A percentile compares a stretch with the other conserved stretches of the same genome.
phyloP scores from a whole-genome alignment of 1,140 invertebrate genomes.

The Anastrepha ludens region DNA sequence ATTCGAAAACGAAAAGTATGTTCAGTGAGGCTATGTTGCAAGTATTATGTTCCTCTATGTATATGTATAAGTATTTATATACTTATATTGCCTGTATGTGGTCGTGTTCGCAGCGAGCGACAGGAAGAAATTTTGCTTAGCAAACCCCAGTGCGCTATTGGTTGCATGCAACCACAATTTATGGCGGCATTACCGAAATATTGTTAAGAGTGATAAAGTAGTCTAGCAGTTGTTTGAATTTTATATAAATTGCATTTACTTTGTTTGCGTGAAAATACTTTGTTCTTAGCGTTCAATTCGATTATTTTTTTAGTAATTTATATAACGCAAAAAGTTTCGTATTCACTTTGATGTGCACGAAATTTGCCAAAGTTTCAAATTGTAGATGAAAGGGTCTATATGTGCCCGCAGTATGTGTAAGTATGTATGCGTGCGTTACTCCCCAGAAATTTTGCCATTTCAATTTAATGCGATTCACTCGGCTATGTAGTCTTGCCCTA shows the following conservation, averaged over 20 bases:
- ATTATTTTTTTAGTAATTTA: background rate
- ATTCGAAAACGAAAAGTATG: background rate
- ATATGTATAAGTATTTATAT: background rate
- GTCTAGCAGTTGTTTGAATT: too few species aligned
- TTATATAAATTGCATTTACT: background rate
- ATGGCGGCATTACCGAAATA: background rate
- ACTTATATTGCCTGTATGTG: too few species aligned
- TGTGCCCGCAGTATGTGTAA: background rate
- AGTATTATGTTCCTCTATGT: background rate
- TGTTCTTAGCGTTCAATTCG: background rate
- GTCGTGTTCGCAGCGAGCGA: background rate
- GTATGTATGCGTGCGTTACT: background rate
- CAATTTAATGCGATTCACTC: background rate
- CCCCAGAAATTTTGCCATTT: slow-evolving; percentile 12
- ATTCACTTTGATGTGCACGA: background rate
- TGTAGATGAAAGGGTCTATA: too few species aligned
- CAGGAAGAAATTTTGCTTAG: slow-evolving; percentile 13
- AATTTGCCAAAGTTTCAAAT: background rate
- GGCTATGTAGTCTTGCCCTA: slow-evolving; percentile 25
- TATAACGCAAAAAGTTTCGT: background rate
- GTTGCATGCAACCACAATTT: background rate
- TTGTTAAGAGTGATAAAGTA: too few species aligned
- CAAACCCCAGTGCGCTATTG: background rate
- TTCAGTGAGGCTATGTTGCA: background rate
- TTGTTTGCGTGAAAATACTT: background rate